Evolutionary conservation across 2,797 vertebrate species (phyloP).

Genomic region (Oreochromis mossambicus): DNA sequence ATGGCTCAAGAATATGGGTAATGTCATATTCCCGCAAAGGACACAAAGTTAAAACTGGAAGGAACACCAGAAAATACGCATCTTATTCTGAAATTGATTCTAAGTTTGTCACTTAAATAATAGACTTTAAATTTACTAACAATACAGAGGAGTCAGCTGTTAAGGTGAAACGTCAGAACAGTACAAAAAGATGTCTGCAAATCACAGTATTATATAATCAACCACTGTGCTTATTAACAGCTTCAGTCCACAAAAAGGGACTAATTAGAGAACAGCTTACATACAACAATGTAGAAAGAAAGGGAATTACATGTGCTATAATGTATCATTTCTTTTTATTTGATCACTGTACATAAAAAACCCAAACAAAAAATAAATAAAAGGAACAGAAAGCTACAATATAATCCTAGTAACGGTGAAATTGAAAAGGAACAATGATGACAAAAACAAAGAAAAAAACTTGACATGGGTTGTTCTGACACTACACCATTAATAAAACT

Average conservation of each 20-base stretch:
- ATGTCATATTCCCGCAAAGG: neutral
- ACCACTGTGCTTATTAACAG: neutral
- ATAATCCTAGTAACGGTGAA: neutral
- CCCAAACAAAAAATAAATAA: neutral
- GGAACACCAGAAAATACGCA: fast-evolving
- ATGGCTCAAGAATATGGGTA: neutral
- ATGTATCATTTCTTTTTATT: neutral
- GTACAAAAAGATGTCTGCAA: neutral
- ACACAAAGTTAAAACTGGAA: neutral
- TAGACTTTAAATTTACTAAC: neutral
- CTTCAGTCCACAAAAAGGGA: neutral
- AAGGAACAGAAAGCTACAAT: neutral
- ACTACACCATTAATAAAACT: neutral
- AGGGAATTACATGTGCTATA: neutral
- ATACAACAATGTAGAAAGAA: neutral
- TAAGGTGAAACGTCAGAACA: neutral
- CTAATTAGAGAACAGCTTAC: neutral
- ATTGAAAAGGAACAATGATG: neutral
- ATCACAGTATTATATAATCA: neutral
- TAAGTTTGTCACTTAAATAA: neutral
- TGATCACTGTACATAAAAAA: neutral
- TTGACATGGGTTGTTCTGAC: neutral
- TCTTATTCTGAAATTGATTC: neutral
- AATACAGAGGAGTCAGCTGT: neutral
- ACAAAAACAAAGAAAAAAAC: neutral